Conservation (phyloP, 2,797 vertebrate genomes). For the Cuniculus paca region DNA sequence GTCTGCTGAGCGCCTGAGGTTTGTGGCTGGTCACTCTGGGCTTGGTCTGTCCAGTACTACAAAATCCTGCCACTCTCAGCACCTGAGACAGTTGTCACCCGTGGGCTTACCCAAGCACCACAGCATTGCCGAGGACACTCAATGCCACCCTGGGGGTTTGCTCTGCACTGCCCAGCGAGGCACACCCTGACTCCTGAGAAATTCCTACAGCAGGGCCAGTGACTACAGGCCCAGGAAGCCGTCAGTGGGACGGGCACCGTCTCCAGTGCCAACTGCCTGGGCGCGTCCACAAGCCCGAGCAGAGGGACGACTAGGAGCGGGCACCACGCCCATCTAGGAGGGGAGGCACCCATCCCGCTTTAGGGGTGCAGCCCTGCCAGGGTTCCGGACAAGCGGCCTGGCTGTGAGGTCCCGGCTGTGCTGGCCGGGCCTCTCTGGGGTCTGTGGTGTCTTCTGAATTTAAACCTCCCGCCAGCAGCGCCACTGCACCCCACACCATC, state of each 20-base stretch:
- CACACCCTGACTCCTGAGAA: not conserved
- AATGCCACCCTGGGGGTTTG: constrained; percentile 87
- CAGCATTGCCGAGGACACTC: constrained; percentile 79
- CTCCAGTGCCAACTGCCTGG: no score
- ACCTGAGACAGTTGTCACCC: constrained; percentile 87
- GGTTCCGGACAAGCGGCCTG: fast-evolving
- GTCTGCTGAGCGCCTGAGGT: constrained; percentile 90
- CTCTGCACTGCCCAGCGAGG: constrained; percentile 83
- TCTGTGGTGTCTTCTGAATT: not conserved
- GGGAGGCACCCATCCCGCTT: not conserved
- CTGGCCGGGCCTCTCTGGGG: not conserved
- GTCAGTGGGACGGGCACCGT: constrained; percentile 69
- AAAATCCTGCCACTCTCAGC: constrained; percentile 87
- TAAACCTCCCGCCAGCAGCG: fast-evolving
- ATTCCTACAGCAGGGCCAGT: not conserved
- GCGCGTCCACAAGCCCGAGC: not conserved
- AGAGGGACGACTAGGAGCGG: not conserved
- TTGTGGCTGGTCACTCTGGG: constrained; percentile 91
- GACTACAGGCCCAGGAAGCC: not conserved
- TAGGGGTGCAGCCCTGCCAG: fast-evolving
- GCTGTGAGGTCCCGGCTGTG: not conserved
- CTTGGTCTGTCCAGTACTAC: constrained; percentile 90
- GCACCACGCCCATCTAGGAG: not conserved
- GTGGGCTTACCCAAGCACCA: constrained; percentile 88
- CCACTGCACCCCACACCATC: not conserved